Evolutionary conservation across 2,888 invertebrate species (phyloP).

Genomic region (Lucinisca nassula): DNA sequence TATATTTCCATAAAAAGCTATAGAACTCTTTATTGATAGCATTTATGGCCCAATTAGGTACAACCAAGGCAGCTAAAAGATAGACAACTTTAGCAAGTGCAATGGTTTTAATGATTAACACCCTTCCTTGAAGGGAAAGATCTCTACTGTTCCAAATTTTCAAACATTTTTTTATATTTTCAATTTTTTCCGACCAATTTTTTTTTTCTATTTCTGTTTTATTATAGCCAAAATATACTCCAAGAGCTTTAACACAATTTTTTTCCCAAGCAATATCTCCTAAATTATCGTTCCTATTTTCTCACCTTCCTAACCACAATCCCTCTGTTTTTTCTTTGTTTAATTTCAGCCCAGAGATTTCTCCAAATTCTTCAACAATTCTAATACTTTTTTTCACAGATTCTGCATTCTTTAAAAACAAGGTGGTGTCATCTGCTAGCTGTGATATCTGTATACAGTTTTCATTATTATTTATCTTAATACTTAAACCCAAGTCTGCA

Average conservation of each 20-base stretch:
- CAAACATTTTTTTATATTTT: too few species aligned
- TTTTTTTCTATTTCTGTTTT: neutral
- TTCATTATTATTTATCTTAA: too few species aligned
- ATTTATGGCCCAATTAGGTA: too few species aligned
- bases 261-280: neutral
- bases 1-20: too few species aligned
- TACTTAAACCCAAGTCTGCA: neutral
- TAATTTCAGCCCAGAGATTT: neutral
- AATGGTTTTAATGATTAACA: too few species aligned
- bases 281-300: neutral
- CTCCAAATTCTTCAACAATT: neutral
- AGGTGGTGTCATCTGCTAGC: slow-evolving; percentile 21
- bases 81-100: too few species aligned
- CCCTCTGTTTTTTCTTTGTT: neutral
- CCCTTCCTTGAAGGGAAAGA: too few species aligned
- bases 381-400: neutral
- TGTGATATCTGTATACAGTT: neutral
- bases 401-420: neutral
- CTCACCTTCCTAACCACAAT: too few species aligned
- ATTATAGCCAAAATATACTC: neutral
- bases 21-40: too few species aligned
- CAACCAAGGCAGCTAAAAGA: too few species aligned
- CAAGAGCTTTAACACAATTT: neutral
- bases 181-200: too few species aligned
- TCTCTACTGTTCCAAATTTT: too few species aligned